phyloP scores from a whole-genome alignment of 2,888 invertebrate species.

The Tetheella fluctuosa region DNA sequence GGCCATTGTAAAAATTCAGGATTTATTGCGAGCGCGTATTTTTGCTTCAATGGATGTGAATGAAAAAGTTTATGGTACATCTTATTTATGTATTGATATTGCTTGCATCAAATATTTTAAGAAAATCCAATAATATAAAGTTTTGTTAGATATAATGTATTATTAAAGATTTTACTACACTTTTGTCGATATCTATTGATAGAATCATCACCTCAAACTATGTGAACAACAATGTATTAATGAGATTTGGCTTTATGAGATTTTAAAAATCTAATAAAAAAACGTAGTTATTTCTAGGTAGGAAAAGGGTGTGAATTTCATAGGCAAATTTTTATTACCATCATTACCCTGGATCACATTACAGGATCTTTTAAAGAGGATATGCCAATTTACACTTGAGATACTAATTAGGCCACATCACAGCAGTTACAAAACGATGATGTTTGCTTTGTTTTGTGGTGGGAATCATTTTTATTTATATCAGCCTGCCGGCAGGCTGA shows the following conservation, averaged over 20 bases:
- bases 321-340: not conserved
- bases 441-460: not conserved
- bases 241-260: too few species aligned
- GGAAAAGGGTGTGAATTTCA: not conserved
- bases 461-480: too few species aligned
- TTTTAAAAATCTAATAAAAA: not conserved
- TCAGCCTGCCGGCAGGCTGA: too few species aligned
- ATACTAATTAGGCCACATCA: not conserved
- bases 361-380: slow-evolving; percentile 4
- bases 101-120: not conserved
- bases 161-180: too few species aligned
- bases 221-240: too few species aligned
- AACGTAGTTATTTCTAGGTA: not conserved
- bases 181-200: too few species aligned
- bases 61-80: slow-evolving; percentile 19
- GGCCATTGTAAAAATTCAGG: slow-evolving; percentile 13
- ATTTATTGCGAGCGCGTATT: slow-evolving; percentile 11
- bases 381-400: not conserved
- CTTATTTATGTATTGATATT: not conserved
- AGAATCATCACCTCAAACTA: not conserved
- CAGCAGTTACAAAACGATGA: not conserved
- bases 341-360: not conserved
- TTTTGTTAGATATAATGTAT: too few species aligned
- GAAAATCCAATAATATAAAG: too few species aligned
- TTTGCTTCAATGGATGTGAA: slow-evolving; percentile 22